These are phyloP conservation scores for Alitta virens DNA, from an alignment of 2,888 invertebrate species.

Conservation along the genomic window DNA sequence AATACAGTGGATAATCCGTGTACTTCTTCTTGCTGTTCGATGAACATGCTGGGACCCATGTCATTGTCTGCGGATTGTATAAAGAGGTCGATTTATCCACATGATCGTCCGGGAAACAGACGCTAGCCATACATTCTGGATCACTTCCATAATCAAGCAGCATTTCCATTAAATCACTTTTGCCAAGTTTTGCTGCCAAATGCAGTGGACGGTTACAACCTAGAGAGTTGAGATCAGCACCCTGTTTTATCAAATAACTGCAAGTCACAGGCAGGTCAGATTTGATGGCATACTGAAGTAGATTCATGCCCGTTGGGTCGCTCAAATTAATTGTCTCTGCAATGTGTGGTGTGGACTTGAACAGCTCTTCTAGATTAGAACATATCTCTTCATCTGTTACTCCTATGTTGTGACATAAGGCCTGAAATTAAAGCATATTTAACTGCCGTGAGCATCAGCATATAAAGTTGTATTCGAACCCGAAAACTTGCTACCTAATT, in stretches of 20 bases:
- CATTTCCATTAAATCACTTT: neutral
- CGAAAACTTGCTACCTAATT: too few species aligned
- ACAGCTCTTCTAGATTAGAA: too few species aligned
- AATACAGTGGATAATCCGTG: conserved; percentile 6
- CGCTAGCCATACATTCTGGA: neutral
- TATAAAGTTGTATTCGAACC: too few species aligned
- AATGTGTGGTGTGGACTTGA: too few species aligned
- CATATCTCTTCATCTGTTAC: too few species aligned
- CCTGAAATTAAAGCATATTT: too few species aligned
- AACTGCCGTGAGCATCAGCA: too few species aligned
- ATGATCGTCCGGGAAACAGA: conserved; percentile 9
- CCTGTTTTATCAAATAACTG: conserved; percentile 1
- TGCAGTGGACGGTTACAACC: conserved; percentile 10
- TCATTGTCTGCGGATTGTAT: conserved; percentile 6
- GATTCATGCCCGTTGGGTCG: neutral
- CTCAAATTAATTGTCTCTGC: neutral
- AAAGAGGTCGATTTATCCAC: neutral
- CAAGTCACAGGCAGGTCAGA: neutral
- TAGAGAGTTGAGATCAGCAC: conserved; percentile 8
- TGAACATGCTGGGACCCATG: neutral
- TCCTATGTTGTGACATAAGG: too few species aligned
- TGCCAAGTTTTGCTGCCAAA: conserved; percentile 5
- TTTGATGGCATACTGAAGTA: conserved; percentile 8
- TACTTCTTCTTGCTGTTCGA: neutral
- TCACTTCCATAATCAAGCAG: conserved; percentile 1